Base-by-base conservation (phyloP, 2,113 vertebrate species). In the Eretmochelys imbricata region DNA sequence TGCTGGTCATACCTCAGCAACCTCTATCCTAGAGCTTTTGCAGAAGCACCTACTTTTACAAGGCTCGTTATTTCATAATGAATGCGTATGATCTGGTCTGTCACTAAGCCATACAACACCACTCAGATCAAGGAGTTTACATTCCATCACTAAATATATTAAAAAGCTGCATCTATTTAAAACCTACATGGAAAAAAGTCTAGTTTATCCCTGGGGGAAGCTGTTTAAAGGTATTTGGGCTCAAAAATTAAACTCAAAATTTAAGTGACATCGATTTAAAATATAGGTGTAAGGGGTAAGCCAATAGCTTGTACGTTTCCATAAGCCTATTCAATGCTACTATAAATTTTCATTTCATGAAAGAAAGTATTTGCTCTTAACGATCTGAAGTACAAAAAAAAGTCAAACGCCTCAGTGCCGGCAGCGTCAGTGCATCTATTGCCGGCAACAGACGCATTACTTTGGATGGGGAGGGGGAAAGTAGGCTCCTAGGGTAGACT, bases 11-110 rank as follows among this genome's bases (percentile, higher is more conserved):
- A 97, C 91, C 96, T 97, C 96, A 97, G 94, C 93, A 93, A 97
- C 90, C 90, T 93, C 96, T 98, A 96, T 92, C 14, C 96, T 96
- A 97, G 94, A 96, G 90, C 95, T 97, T 98, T 85, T 97, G 96
- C 96, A 95, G 93, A 98, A 97, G 90, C 88, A 97, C 96, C 91
- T 95, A 97, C 95, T 98, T 97, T 97, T 97, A 97, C 97, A 97
- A 98, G 94, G 91, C 96, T 93, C 92, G 19, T 93, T 97, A 91
- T 87, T 96, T 96, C 91, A 84, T 95, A 95, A 96, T 89, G 95
- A 95, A 95, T 72, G 89, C 17, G 0, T 89, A 95, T 91, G 96
- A 97, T 94, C 89, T 96, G 97, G 95, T 96, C 82, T 65, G 89
- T 78, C 96, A 94, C 82, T 59, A 97, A 97, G 91, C 93, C 90